These are phyloP conservation scores for Prorops nasuta DNA, from an alignment of 1,140 invertebrate species.

Conservation along the genomic window DNA sequence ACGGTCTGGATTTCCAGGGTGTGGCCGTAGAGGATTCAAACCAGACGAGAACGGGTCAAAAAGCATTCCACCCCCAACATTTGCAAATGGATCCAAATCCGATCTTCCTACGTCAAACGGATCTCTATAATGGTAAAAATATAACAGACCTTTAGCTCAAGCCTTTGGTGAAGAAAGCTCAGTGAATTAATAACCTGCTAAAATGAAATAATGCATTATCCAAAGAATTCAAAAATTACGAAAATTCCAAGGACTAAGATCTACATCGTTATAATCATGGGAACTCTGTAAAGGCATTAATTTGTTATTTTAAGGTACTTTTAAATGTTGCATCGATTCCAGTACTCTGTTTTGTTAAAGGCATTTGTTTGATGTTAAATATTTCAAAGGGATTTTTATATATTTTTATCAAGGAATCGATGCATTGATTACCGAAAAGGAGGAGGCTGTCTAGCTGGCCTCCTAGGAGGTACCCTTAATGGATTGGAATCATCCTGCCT, in stretches of 20 bases:
- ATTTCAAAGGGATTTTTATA: too few relatives aligned
- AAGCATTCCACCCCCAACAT: constrained; percentile 66
- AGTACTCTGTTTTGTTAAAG: too few relatives aligned
- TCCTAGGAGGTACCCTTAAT: constrained; percentile 32
- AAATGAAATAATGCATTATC: too few relatives aligned
- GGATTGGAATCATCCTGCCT: constrained; percentile 21
- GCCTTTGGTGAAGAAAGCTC: too few relatives aligned
- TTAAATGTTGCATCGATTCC: constrained; percentile 1
- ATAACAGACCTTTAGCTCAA: too few relatives aligned
- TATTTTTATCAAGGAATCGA: too few relatives aligned
- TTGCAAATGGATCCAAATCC: constrained; percentile 74
- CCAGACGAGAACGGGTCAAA: constrained; percentile 64
- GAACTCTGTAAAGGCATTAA: constrained; percentile 24
- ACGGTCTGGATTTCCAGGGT: constrained; percentile 45
- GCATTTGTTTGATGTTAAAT: too few relatives aligned
- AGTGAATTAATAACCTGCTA: too few relatives aligned
- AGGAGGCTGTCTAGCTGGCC: too few relatives aligned
- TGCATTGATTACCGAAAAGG: too few relatives aligned
- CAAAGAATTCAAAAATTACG: too few relatives aligned
- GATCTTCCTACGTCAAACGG: constrained; percentile 62
- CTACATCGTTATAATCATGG: constrained; percentile 22
- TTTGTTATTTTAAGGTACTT: not conserved
- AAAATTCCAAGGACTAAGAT: too few relatives aligned
- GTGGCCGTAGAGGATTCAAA: not conserved
- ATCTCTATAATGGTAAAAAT: constrained; percentile 32